Base-by-base conservation (phyloP, 1,140 invertebrate species). In the Ceratosolen solmsi region DNA sequence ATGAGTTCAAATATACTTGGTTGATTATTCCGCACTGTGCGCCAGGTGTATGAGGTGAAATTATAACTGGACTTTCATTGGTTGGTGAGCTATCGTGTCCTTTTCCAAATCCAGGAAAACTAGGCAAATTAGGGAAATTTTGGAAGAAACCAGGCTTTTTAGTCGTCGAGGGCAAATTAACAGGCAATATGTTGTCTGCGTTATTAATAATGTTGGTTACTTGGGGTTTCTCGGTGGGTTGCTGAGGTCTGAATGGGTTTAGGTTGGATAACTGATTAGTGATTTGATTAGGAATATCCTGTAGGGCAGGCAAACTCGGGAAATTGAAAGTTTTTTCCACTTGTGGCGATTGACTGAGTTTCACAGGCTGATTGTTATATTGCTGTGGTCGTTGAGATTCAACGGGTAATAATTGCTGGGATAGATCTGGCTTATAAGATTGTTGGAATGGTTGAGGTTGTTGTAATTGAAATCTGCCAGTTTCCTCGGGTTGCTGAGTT, bases 11-110 rank as follows among this genome's bases (percentile, higher is more conserved):
- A 72, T 49, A 27, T 36, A 92, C 92, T 63, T 85, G 77, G 77
- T 91, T 91, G 80, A 88, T 89, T 41, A 90, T 83, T 76, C 92
- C 92, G 49, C 92, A 92, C 70, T 89, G 86, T 73, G 76, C 80
- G 38, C 87, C 87, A 33, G 86, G 86, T 11, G 76, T 84, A 30
- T 87, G 86, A 0, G 84, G 80, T 36, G 83, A 4, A 68, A 86
- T 80, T n/a, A 85, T 25, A 9, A 78, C 54, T 0, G 83, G 63
- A 0, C 82, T 82, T n/a, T 85, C 63, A 54, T 82, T 80, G 38
- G 82, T 85, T 2, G 82, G 60, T 9, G 84, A 73, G 9, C 75
- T 33, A 0, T 83, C 72, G 38, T 83, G 85, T 2, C 77, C 84
- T 22, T 79, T 80, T 25, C 84, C 86, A 11, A 86, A 80, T 70